phyloP scores from a whole-genome alignment of 2,797 vertebrate genomes.

The Oreonectes daqikongensis region DNA sequence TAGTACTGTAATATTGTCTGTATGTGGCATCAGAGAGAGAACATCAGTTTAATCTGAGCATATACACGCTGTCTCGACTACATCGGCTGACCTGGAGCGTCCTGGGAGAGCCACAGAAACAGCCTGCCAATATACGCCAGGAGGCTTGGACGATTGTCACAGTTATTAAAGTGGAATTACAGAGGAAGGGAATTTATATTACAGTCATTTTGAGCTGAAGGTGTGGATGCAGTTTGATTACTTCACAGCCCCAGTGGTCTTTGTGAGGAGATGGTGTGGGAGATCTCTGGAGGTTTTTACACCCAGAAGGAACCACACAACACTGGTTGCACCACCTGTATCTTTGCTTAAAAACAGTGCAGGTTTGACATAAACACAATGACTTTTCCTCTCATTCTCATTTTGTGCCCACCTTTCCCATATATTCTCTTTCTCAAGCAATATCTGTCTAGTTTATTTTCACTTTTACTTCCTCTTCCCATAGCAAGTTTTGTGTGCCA shows the following conservation, averaged over 20 bases:
- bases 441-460: constrained; percentile 20
- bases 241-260: constrained; percentile 23
- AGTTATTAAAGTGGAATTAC: constrained; percentile 48
- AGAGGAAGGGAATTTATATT: constrained; percentile 44
- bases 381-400: constrained; percentile 14
- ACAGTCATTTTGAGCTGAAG: constrained; percentile 45
- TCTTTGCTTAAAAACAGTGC: constrained; percentile 46
- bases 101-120: background rate
- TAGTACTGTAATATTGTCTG: constrained; percentile 4
- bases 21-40: background rate
- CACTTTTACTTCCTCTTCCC: background rate
- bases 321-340: constrained; percentile 36
- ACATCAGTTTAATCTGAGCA: background rate
- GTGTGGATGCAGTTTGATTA: constrained; percentile 48
- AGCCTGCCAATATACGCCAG: constrained; percentile 27
- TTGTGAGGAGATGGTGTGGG: constrained; percentile 28
- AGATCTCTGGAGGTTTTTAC: constrained; percentile 40
- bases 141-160: constrained; percentile 28
- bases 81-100: constrained; percentile 19
- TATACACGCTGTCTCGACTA: background rate
- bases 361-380: constrained; percentile 62
- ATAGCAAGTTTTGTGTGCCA: background rate
- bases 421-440: constrained; percentile 1
- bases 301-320: constrained; percentile 34
- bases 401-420: background rate